These are phyloP conservation scores for Ceramica pisi DNA, from an alignment of 2,888 invertebrate genomes.

Conservation along the genomic window DNA sequence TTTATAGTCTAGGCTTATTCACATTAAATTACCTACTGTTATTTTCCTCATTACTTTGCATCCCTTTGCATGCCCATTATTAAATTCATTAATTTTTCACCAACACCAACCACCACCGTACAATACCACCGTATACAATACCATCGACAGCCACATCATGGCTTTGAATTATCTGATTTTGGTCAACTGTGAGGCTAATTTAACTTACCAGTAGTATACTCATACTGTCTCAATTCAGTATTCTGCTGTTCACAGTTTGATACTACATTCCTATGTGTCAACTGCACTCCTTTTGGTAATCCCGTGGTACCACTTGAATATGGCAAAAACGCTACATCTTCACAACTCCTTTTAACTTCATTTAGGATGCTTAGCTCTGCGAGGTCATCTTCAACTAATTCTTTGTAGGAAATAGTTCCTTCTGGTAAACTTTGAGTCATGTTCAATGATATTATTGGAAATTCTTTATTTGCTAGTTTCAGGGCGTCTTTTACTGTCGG, in stretches of 20 bases:
- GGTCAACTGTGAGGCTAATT: too few relatives aligned
- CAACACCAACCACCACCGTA: too few relatives aligned
- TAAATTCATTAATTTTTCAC: too few relatives aligned
- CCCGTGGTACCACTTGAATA: constrained; percentile 97
- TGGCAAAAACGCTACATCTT: constrained; percentile 93
- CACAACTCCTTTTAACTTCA: constrained; percentile 77
- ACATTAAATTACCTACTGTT: too few relatives aligned
- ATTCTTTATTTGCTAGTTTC: constrained; percentile 79
- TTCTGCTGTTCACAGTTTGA: constrained; percentile 85
- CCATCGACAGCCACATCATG: too few relatives aligned
- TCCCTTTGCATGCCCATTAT: too few relatives aligned
- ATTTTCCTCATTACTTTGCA: too few relatives aligned
- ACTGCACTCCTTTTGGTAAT: constrained; percentile 93
- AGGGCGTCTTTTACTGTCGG: constrained; percentile 85
- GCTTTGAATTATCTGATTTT: too few relatives aligned
- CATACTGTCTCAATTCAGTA: constrained; percentile 72
- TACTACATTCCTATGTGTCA: constrained; percentile 91
- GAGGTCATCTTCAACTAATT: constrained; percentile 86
- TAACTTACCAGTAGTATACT: constrained; percentile 76
- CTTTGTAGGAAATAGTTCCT: constrained; percentile 91
- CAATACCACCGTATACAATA: too few relatives aligned
- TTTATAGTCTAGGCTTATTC: too few relatives aligned
- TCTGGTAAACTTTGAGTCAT: constrained; percentile 78
- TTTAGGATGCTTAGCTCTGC: constrained; percentile 87
- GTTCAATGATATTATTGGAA: constrained; percentile 88